Percentiles rank a stretch among this genome's conserved stretches.
These are phyloP conservation scores for Eutolmus rufibarbis DNA, from an alignment of 2,888 invertebrate genomes.

Conservation along the genomic window DNA sequence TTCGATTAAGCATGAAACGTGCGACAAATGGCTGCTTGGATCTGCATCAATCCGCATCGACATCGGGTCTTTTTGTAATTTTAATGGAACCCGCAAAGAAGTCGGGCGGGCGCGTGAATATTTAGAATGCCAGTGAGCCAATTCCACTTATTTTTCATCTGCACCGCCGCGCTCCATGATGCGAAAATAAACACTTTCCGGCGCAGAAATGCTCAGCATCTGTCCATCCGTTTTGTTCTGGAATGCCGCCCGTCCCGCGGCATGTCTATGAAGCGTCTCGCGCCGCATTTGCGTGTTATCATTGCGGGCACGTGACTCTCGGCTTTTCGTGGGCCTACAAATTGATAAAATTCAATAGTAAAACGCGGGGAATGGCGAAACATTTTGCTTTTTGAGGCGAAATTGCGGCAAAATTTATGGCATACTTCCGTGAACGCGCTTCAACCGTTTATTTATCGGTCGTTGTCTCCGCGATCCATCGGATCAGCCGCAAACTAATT, in stretches of 20 bases:
- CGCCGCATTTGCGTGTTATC: neutral
- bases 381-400: neutral
- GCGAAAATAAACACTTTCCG: constrained; percentile 14
- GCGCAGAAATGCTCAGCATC: neutral
- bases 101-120: neutral
- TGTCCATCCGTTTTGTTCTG: neutral
- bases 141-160: neutral
- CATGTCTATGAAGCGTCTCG: neutral
- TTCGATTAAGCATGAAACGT: neutral
- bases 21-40: neutral
- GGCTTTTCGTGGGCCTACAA: neutral
- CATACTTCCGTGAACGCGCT: neutral
- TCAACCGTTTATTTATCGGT: neutral
- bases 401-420: neutral
- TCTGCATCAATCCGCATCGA: neutral
- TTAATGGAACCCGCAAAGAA: neutral
- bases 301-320: constrained; percentile 1
- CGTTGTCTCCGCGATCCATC: constrained; percentile 2
- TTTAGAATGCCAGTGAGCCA: neutral
- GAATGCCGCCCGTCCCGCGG: neutral
- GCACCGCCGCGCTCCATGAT: neutral
- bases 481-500: neutral
- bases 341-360: neutral
- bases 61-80: neutral
- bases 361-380: neutral